These are phyloP conservation scores for Stenichneumon culpator DNA, from an alignment of 2,888 invertebrate species.

Conservation along the genomic window DNA sequence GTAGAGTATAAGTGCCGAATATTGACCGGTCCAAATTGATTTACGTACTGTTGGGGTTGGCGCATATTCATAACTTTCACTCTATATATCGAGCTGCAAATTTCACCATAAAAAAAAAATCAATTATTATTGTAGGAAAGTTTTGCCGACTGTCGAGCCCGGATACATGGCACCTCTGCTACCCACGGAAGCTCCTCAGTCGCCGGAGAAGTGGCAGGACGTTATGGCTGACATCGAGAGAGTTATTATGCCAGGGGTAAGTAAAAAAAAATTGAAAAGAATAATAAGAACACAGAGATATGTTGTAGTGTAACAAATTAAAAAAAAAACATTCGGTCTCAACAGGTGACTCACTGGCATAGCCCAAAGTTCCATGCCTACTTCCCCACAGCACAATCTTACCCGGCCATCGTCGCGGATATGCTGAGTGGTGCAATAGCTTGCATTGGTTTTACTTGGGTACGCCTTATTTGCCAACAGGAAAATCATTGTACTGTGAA, in stretches of 20 bases:
- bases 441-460: constrained; percentile 98
- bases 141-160: constrained; percentile 95
- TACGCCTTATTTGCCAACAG: constrained; percentile 84
- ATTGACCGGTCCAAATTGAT: too few species aligned
- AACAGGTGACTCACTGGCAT: constrained; percentile 96
- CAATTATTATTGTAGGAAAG: constrained; percentile 86
- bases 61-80: background rate
- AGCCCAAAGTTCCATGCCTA: constrained; percentile 98
- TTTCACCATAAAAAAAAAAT: background rate
- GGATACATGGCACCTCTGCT: constrained; percentile 94
- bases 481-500: constrained; percentile 27
- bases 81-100: background rate
- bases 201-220: constrained; percentile 94
- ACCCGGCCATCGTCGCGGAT: constrained; percentile 97
- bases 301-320: constrained; percentile 14
- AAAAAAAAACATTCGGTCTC: constrained; percentile 10
- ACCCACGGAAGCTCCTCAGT: constrained; percentile 93
- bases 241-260: constrained; percentile 96
- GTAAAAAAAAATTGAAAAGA: constrained; percentile 72
- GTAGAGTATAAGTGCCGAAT: too few species aligned
- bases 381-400: constrained; percentile 97
- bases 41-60: too few species aligned
- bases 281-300: background rate
- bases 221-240: constrained; percentile 95
- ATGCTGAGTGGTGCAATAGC: constrained; percentile 98